phyloP scores from a whole-genome alignment of 1,140 invertebrate genomes.

The Lepidurus couesii region DNA sequence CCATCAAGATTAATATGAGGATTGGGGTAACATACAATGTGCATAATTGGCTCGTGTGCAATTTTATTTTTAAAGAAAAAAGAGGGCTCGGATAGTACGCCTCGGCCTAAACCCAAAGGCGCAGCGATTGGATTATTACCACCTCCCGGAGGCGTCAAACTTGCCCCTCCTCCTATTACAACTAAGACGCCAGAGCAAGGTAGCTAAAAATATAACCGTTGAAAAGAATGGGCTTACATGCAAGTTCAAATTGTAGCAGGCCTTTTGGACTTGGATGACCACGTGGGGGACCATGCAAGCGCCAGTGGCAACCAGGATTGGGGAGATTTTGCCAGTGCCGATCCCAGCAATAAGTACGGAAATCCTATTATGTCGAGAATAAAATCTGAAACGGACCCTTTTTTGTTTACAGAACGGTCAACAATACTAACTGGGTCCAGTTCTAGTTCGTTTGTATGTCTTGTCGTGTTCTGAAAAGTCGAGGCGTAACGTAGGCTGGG shows the following conservation, averaged over 20 bases:
- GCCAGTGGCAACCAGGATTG: constrained; percentile 48
- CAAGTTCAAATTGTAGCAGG: constrained; percentile 39
- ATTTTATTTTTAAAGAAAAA: constrained; percentile 62
- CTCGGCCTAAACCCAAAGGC: constrained; percentile 56
- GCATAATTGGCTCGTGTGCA: constrained; percentile 20
- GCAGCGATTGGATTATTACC: constrained; percentile 59
- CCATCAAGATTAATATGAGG: constrained; percentile 97
- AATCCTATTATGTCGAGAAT: background rate
- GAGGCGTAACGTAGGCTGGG: background rate
- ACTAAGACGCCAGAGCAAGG: constrained; percentile 60
- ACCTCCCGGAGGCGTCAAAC: constrained; percentile 67
- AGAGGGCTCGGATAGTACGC: constrained; percentile 65
- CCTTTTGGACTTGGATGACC: constrained; percentile 39
- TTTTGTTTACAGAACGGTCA: background rate
- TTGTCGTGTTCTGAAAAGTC: background rate
- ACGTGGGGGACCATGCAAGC: constrained; percentile 38
- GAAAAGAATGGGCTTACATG: constrained; percentile 45
- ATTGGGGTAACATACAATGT: constrained; percentile 68
- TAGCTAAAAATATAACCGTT: constrained; percentile 50
- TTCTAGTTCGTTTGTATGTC: constrained; percentile 35
- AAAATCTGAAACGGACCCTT: background rate
- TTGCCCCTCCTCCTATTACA: constrained; percentile 58
- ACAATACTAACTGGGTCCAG: constrained; percentile 38
- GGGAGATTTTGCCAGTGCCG: constrained; percentile 71
- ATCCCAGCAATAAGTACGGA: constrained; percentile 46